phyloP scores from a whole-genome alignment of 2,113 vertebrate species.

The Pluvianellus socialis region DNA sequence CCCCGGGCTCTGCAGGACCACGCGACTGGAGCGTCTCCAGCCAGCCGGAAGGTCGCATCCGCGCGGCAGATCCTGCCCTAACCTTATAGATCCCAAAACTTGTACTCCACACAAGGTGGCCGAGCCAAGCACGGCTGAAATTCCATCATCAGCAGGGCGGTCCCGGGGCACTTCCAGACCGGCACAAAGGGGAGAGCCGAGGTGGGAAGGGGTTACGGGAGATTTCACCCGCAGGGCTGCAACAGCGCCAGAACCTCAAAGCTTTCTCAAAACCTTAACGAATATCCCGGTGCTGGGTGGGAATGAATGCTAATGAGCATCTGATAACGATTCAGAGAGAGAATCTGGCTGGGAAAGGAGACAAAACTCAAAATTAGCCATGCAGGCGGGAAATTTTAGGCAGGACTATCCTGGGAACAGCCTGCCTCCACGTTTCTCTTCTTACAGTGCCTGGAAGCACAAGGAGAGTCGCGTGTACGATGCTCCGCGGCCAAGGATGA shows the following conservation, averaged over 20 bases:
- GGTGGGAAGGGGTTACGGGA: not conserved
- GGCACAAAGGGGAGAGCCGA: no score
- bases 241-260: not conserved
- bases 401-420: slow-evolving; percentile 34
- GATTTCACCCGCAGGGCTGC: not conserved
- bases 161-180: not conserved
- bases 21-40: not conserved
- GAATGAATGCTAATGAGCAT: slow-evolving; percentile 32
- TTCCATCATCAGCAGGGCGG: not conserved
- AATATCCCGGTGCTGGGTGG: not conserved
- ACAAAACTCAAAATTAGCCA: not conserved
- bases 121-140: not conserved
- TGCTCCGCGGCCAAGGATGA: not conserved
- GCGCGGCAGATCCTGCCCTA: not conserved
- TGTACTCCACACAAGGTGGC: not conserved
- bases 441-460: slow-evolving; percentile 33
- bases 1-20: not conserved
- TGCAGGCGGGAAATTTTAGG: slow-evolving; percentile 19
- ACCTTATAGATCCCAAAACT: not conserved
- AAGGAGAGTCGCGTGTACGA: not conserved
- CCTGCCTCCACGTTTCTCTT: slow-evolving; percentile 50
- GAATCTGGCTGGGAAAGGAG: slow-evolving; percentile 43
- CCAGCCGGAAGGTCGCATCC: not conserved
- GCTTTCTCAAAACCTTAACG: not conserved
- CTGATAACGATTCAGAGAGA: slow-evolving; percentile 39